Base-by-base conservation (phyloP, 2,888 invertebrate genomes). In the Dynastes grantii region DNA sequence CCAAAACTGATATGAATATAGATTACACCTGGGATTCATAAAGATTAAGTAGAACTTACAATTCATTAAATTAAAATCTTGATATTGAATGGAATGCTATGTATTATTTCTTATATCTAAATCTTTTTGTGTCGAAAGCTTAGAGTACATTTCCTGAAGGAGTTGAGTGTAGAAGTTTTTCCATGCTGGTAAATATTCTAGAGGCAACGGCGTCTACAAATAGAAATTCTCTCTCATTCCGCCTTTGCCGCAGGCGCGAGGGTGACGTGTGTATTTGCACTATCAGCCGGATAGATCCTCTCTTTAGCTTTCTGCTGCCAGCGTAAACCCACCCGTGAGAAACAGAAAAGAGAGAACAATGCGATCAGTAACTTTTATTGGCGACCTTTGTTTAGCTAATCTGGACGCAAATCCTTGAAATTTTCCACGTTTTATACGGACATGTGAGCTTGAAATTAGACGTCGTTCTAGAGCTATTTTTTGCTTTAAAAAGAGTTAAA, bases 211-310 rank as follows among this genome's bases (percentile, higher is more conserved):
- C 68, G 76, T 76, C 40, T 68, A 68, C 76, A 76, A 76, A 76
- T 68, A 76, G 68, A 76, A 68, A 67, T 76, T 67, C 76, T 40
- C 61, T 68, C 68, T 76, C 76, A 76, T 53, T 76, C 32, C 76
- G 76, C 76, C 76, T 68, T 68, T 22, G 76, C 68, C 67, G 76
- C 75, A 78, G 76, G 75, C 51, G 53, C 75, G 58, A 67, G 75
- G 78, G 73, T 71, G 63, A 49, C 79, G 80, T 77, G 79, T 80
- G 71, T 78, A 61, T 79, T 82, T 81, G 78, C 79, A 80, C 81
- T 80, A 82, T 81, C 79, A 81, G 81, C 58, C 55, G 80, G 81
- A 80, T 79, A 82, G 80, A 77, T 80, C 78, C 81, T 75, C 73
- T 58, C 81, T 80, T 80, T 80, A 79, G 79, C 64, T 76, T 78